Evolutionary conservation across 2,113 vertebrate species (phyloP).

Genomic region (Pluvianellus socialis): DNA sequence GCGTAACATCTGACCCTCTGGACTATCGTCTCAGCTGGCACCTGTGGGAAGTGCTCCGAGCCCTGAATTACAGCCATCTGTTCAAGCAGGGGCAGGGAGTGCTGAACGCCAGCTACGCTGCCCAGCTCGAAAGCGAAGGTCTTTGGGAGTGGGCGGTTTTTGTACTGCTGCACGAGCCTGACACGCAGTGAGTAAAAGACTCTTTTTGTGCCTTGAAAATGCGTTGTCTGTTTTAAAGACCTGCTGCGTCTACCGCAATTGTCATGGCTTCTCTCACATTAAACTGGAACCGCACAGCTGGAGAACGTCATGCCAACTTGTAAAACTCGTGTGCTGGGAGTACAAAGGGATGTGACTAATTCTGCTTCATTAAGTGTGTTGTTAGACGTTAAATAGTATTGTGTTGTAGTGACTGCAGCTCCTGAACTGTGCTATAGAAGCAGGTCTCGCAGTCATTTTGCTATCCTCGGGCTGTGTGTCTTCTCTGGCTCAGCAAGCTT

Average conservation of each 20-base stretch:
- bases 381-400: too few relatives aligned
- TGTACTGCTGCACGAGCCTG: constrained; percentile 86
- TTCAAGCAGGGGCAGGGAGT: constrained; percentile 78
- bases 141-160: constrained; percentile 94
- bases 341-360: neutral
- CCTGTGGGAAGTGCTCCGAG: constrained; percentile 90
- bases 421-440: neutral
- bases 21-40: constrained; percentile 96
- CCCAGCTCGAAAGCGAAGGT: constrained; percentile 89
- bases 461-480: neutral
- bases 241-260: fast-evolving
- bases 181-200: constrained; percentile 71
- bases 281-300: fast-evolving
- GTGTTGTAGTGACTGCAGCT: neutral
- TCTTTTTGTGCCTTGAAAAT: too few relatives aligned
- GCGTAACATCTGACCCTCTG: constrained; percentile 83
- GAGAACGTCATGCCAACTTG: fast-evolving
- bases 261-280: fast-evolving
- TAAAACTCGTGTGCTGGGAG: neutral
- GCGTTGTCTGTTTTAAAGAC: fast-evolving
- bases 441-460: fast-evolving
- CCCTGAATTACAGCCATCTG: constrained; percentile 89
- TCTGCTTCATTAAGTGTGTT: neutral
- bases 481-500: neutral
- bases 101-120: constrained; percentile 88